Evolutionary conservation across 2,113 vertebrate genomes (phyloP), one percentile per base, ranked within the genome.

Genomic region (Perca fluviatilis): DNA sequence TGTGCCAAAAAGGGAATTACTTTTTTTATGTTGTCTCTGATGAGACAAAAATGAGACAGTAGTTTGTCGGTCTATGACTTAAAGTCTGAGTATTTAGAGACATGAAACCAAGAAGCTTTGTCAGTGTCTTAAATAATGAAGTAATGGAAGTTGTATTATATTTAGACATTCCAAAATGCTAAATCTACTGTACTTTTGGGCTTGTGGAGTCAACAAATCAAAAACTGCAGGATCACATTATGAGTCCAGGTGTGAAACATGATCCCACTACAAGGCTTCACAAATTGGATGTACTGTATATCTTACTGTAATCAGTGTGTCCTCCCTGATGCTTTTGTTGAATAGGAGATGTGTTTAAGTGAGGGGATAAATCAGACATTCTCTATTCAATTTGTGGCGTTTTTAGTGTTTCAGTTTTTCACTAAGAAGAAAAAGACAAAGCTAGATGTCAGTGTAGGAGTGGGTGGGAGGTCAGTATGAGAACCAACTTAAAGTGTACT

Each of bases 391-490:
- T 27, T 23, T 47, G 21, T 56, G 30, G 33, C 21, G 33, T 66
- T 60, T 60, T 13, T 66, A 10, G 69, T 23, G 53, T 66, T 77
- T 53, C 54, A 21, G 3, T 65, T 61, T 60, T 62, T 54, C 19
- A 1, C 56, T 12, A 0, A 54, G 54, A 53, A 49, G 16, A 51
- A 49, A 40, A 66, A 74, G 6, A 65, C 19, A 2, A 47, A 64
- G 78, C 12, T 66, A 23, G 40, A 43, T 62, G 79, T 56, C 67
- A 63, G 77, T 40, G 43, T 57, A 68, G 43, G 18, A 58, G 72
- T 83, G 13, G 72, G 54, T 57, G 57, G 30, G 68, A 70, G 36
- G 61, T 79, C 71, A n/a, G 13, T 25, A 49, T 50, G 7, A 67
- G 30, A 12, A 30, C 5, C 67, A 50, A 71, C 3, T 49, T 23